Evolutionary conservation across 2,113 vertebrate species (phyloP).

Genomic region (Chlamydotis undulata): DNA sequence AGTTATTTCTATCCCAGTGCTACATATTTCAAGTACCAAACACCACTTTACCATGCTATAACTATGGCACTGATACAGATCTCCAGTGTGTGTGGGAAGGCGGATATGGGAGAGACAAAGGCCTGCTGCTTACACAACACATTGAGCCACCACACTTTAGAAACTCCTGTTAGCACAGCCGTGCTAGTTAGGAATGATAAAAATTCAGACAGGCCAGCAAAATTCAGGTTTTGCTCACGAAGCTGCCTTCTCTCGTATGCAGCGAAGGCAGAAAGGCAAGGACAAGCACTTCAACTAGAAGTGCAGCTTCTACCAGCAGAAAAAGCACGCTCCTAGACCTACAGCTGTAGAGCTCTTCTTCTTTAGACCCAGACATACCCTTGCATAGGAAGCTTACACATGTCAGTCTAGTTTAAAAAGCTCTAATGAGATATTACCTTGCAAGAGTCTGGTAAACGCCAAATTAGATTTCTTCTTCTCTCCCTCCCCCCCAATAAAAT

Average conservation of each 20-base stretch:
- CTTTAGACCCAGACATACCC: not conserved
- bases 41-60: not conserved
- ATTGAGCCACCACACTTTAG: not conserved
- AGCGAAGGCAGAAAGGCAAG: not conserved
- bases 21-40: not conserved
- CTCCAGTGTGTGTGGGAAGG: conserved; percentile 3
- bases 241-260: not conserved
- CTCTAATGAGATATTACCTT: not conserved
- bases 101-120: not conserved
- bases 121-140: conserved; percentile 34
- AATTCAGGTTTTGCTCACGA: not conserved
- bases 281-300: not conserved
- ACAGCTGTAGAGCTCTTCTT: not conserved
- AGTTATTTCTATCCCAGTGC: not conserved
- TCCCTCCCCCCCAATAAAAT: not conserved
- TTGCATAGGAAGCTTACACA: not conserved
- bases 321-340: not conserved
- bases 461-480: not conserved
- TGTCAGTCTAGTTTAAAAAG: not conserved
- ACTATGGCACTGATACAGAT: conserved; percentile 7
- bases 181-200: not conserved
- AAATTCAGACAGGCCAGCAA: not conserved
- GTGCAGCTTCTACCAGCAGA: too few species aligned
- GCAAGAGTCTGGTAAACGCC: not conserved
- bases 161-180: not conserved